Evolutionary conservation across 2,113 vertebrate species (phyloP).

Genomic region (Pterocles burchelli): DNA sequence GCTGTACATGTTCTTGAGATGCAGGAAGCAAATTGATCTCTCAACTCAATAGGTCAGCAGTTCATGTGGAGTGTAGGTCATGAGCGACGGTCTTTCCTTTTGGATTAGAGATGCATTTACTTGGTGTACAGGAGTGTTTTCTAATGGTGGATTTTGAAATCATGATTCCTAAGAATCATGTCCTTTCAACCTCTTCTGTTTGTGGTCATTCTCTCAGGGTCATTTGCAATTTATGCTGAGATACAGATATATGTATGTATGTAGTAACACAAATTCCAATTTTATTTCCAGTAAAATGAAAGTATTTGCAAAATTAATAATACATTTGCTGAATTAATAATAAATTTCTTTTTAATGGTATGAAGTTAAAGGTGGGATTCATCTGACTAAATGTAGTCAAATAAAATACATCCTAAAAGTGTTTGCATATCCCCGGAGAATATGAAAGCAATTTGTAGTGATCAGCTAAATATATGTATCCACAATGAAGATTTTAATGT

Average conservation of each 20-base stretch:
- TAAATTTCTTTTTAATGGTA: not conserved
- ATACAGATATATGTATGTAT: fast-evolving
- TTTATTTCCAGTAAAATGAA: not conserved
- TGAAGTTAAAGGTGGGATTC: not conserved
- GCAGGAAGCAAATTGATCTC: conserved; percentile 12
- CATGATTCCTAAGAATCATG: not conserved
- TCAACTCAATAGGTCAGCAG: not conserved
- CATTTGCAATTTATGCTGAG: not conserved
- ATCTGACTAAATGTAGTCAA: not conserved
- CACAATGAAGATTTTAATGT: not conserved
- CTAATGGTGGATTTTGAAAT: not conserved
- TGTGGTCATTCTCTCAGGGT: not conserved
- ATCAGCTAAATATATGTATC: not conserved
- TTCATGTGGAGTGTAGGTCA: not conserved
- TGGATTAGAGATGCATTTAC: not conserved
- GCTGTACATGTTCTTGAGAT: not conserved
- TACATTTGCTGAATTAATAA: not conserved
- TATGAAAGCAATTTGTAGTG: not conserved
- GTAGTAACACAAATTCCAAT: not conserved
- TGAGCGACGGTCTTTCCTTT: not conserved
- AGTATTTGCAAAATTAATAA: not conserved
- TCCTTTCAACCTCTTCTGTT: not conserved
- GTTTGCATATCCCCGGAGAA: not conserved
- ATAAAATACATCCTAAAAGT: not conserved
- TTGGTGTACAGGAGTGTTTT: not conserved